These are phyloP conservation scores for Eurytoma adleriae DNA, from an alignment of 2,888 invertebrate genomes.

Conservation along the genomic window DNA sequence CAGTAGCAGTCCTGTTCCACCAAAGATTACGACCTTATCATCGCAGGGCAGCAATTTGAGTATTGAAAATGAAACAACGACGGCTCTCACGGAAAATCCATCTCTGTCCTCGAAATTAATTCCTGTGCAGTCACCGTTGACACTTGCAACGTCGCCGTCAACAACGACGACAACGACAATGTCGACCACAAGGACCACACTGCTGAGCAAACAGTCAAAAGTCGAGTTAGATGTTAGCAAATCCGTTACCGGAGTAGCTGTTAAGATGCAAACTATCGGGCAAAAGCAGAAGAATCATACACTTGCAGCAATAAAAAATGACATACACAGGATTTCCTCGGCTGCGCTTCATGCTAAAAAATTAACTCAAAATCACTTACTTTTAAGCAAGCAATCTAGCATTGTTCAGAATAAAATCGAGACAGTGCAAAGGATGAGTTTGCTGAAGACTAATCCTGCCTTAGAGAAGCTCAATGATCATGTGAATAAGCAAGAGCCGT, in stretches of 20 bases:
- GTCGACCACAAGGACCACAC: conserved; percentile 45
- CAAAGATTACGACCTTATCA: conserved; percentile 56
- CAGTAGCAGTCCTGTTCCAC: conserved; percentile 54
- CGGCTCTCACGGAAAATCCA: conserved; percentile 41
- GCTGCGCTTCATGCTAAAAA: conserved; percentile 64
- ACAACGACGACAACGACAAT: conserved; percentile 14
- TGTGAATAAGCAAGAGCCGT: conserved; percentile 56
- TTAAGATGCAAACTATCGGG: conserved; percentile 50
- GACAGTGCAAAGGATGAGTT: conserved; percentile 68
- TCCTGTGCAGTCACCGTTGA: conserved; percentile 46
- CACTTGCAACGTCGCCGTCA: conserved; percentile 24
- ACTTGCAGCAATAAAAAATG: conserved; percentile 65
- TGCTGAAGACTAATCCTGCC: conserved; percentile 64
- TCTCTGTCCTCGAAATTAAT: conserved; percentile 44
- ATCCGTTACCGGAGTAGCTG: not conserved
- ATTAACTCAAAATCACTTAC: conserved; percentile 65
- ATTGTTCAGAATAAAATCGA: conserved; percentile 57
- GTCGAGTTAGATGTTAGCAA: conserved; percentile 53
- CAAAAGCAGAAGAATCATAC: conserved; percentile 71
- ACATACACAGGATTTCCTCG: conserved; percentile 64
- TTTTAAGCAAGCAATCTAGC: conserved; percentile 58
- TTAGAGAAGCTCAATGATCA: conserved; percentile 49
- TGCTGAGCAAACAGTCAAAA: conserved; percentile 61
- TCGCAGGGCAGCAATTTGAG: conserved; percentile 3
- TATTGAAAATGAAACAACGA: conserved; percentile 43